Evolutionary conservation across 2,888 invertebrate genomes (phyloP).

Genomic region (Papilio demoleus): DNA sequence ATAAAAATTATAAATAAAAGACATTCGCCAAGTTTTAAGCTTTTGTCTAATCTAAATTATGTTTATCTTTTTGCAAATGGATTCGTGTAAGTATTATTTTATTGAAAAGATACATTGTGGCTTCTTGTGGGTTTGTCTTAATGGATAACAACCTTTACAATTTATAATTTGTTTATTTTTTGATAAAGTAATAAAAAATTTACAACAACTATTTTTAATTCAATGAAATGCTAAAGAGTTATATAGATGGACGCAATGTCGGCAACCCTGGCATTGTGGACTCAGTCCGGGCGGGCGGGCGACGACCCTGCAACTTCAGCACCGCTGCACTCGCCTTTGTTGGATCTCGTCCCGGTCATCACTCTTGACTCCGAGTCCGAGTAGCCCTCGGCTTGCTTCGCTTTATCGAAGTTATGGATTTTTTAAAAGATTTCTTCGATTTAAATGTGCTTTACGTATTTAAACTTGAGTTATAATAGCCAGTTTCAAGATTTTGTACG

Average conservation of each 20-base stretch:
- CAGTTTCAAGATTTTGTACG: not conserved
- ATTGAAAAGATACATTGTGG: too few relatives aligned
- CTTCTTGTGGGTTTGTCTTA: too few relatives aligned
- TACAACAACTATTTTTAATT: not conserved
- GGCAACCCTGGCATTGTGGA: conserved; percentile 33
- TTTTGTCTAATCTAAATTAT: too few relatives aligned
- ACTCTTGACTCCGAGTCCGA: conserved; percentile 45
- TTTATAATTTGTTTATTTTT: too few relatives aligned
- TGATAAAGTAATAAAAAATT: too few relatives aligned
- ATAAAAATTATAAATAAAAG: too few relatives aligned
- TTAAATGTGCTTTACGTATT: not conserved
- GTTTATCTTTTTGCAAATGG: too few relatives aligned
- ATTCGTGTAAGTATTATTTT: too few relatives aligned
- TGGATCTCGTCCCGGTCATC: conserved; percentile 45
- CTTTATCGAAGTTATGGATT: conserved; percentile 4
- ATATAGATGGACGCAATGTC: not conserved
- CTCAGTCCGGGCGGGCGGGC: conserved; percentile 57
- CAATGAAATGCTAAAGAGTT: not conserved
- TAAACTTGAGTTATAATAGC: not conserved
- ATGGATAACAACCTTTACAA: too few relatives aligned
- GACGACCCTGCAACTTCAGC: conserved; percentile 65
- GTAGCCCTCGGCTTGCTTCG: conserved; percentile 17
- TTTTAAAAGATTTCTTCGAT: conserved; percentile 9
- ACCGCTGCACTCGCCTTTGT: conserved; percentile 49
- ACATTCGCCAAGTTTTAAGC: too few relatives aligned